Percentiles rank a stretch among this genome's conserved stretches.
Evolutionary conservation across 2,113 vertebrate species (phyloP).

Genomic region (Murina feae): DNA sequence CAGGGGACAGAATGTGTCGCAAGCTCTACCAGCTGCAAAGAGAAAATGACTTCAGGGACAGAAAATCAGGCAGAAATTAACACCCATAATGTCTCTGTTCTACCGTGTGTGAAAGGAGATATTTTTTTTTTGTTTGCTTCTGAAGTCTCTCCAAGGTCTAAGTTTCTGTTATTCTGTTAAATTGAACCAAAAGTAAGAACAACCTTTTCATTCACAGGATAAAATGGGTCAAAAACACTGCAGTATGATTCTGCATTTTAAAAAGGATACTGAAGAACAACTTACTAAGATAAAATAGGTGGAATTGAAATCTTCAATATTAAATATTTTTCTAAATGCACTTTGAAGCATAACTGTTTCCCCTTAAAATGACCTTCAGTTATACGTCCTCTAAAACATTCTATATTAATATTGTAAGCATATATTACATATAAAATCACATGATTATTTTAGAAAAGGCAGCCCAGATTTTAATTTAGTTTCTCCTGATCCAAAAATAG

Average conservation of each 20-base stretch:
- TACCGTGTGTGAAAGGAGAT: neutral
- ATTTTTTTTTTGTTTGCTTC: neutral
- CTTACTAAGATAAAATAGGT: constrained; percentile 39
- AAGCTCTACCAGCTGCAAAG: neutral
- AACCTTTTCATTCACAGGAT: constrained; percentile 46
- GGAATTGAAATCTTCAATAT: neutral
- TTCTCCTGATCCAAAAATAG: constrained; percentile 41
- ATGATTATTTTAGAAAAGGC: constrained; percentile 30
- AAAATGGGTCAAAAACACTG: constrained; percentile 68
- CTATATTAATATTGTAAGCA: constrained; percentile 31
- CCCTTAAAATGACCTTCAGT: constrained; percentile 30
- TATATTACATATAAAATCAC: neutral
- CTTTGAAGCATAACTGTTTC: neutral
- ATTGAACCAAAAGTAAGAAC: constrained; percentile 54
- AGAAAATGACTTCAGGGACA: neutral
- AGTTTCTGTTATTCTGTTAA: constrained; percentile 17
- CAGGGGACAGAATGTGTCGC: neutral
- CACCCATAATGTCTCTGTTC: neutral
- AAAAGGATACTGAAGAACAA: constrained; percentile 44
- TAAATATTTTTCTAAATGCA: constrained; percentile 13
- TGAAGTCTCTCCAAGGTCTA: neutral
- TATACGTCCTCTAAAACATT: neutral
- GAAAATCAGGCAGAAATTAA: neutral
- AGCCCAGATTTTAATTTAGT: constrained; percentile 40
- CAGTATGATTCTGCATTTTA: constrained; percentile 71